Evolutionary conservation across 2,113 vertebrate species (phyloP).

Genomic region (Chaenocephalus aceratus): DNA sequence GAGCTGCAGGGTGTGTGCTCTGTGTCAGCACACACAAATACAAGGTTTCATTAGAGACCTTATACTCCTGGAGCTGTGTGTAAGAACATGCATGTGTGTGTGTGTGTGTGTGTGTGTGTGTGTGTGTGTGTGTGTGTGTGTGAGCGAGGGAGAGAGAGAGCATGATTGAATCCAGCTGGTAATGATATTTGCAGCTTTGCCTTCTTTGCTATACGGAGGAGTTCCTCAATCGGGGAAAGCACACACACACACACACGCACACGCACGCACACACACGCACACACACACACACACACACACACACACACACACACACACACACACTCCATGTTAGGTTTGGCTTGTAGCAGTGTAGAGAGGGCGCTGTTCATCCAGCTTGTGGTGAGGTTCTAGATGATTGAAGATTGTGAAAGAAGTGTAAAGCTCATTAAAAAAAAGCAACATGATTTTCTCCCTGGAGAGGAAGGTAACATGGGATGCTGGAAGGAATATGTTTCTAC

Average conservation of each 20-base stretch:
- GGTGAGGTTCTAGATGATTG: slow-evolving; percentile 1
- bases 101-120: not conserved
- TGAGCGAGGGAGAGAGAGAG: not conserved
- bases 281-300: not conserved
- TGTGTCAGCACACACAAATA: slow-evolving; percentile 48
- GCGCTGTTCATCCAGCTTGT: slow-evolving; percentile 17
- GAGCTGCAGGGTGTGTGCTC: slow-evolving; percentile 24
- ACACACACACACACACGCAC: not conserved
- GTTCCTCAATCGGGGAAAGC: not conserved
- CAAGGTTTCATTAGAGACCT: slow-evolving; percentile 61
- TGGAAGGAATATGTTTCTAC: not conserved
- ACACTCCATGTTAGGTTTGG: not conserved
- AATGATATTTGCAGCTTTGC: slow-evolving; percentile 47
- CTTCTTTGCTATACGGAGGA: slow-evolving; percentile 13
- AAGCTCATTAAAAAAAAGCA: not conserved
- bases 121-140: slow-evolving; percentile 1
- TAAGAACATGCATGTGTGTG: not conserved
- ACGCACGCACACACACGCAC: not conserved
- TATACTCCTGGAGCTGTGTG: slow-evolving; percentile 25
- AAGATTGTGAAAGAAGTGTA: slow-evolving; percentile 5
- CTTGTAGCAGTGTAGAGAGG: slow-evolving; percentile 6
- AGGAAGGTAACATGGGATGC: not conserved
- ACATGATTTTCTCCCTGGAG: not conserved
- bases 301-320: not conserved
- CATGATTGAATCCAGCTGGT: slow-evolving; percentile 54